Conservation (phyloP, 2,888 invertebrate species). For the Polylopha cassiicola region DNA sequence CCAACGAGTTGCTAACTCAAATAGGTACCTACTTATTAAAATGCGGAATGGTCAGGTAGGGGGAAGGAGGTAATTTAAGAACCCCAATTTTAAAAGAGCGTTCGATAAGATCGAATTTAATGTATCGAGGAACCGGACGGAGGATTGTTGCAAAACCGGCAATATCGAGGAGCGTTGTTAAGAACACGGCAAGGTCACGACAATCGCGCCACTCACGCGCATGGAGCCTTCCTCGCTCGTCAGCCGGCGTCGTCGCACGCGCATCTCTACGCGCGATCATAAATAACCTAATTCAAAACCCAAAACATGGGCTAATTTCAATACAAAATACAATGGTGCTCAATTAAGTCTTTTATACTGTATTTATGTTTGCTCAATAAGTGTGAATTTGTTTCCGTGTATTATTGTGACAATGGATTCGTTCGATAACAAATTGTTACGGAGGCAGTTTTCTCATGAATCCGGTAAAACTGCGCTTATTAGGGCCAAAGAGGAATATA, state of each 20-base stretch:
- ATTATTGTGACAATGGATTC: constrained; percentile 27
- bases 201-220: constrained; percentile 47
- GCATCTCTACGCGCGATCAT: constrained; percentile 32
- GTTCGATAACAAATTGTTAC: constrained; percentile 35
- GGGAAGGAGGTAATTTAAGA: constrained; percentile 9
- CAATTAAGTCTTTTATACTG: no score
- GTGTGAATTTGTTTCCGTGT: neutral
- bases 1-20: no score
- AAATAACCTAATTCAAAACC: neutral
- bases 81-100: constrained; percentile 6
- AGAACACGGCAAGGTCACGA: constrained; percentile 53
- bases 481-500: constrained; percentile 59
- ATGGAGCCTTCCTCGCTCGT: constrained; percentile 44
- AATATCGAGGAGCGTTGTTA: constrained; percentile 18
- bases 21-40: no score
- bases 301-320: constrained; percentile 16
- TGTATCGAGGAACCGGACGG: constrained; percentile 13
- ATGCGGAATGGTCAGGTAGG: no score
- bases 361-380: no score
- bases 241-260: constrained; percentile 32
- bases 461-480: constrained; percentile 62
- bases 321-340: no score
- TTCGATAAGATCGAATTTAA: constrained; percentile 11
- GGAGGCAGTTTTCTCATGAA: constrained; percentile 67
- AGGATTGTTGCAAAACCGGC: constrained; percentile 19